Evolutionary conservation across 2,888 invertebrate species (phyloP), one percentile per base, ranked within the genome.

Genomic region (Amitus sp.): DNA sequence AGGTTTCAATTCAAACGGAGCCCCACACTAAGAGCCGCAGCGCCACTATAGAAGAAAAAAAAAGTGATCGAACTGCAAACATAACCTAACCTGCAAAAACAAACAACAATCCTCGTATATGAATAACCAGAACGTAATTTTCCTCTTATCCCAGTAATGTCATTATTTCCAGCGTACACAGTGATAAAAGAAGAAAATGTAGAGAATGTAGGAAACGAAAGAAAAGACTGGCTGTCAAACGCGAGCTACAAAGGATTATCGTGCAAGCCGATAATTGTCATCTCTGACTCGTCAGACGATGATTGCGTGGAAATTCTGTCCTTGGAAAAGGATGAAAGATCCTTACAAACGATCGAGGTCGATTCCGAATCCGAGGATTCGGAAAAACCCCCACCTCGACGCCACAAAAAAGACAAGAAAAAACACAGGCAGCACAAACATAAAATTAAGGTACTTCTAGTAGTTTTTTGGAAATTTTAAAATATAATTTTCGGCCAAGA

Each of bases 101-200:
- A 23, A 23, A 23, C 23, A 7, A 23, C 23, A n/a, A n/a, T n/a
- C n/a, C n/a, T n/a, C n/a, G n/a, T n/a, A n/a, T n/a, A 7, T 23
- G 23, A 23, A 23, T 7, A 5, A 7, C 7, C 23, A 23, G 7
- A 23, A 23, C 4, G 23, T 7, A 23, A 7, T 23, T 23, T 5
- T 23, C 7, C 23, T 23, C 23, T 23, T 23, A 2, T 37, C 7
- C 2, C 17, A 37, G 40, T 17, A 9, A 84, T 85, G 84, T 82
- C 84, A 28, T 71, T 85, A 48, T 85, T 85, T 75, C 80, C 85
- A 50, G 85, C 85, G 13, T 85, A 83, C 72, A 73, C 82, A 13
- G 39, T 13, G 5, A 46, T 48, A 28, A 57, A 20, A 20, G 9
- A 3, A 18, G 42, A 59, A 53, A 48, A 18, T 52, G 1, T n/a